Evolutionary conservation across 2,888 invertebrate genomes (phyloP).

Genomic region (Seira sanloemensis): DNA sequence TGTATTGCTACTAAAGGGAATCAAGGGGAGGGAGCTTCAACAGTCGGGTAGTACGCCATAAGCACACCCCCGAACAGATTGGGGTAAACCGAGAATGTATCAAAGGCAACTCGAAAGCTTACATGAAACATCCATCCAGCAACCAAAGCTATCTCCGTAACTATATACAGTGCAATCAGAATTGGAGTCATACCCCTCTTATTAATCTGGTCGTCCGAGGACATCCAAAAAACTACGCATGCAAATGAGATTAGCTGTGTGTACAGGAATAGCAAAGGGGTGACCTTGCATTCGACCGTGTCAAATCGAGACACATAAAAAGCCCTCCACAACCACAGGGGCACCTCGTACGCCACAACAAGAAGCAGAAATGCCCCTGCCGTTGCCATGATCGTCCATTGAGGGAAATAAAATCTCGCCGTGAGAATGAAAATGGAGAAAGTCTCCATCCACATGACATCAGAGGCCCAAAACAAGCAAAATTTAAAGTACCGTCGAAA

Average conservation of each 20-base stretch:
- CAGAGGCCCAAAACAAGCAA: constrained; percentile 58
- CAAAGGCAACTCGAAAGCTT: constrained; percentile 64
- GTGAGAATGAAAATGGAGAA: constrained; percentile 54
- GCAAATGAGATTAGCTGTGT: constrained; percentile 70
- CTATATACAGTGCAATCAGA: constrained; percentile 68
- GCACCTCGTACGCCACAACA: constrained; percentile 45
- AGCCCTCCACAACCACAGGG: constrained; percentile 59
- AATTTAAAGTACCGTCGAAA: constrained; percentile 51
- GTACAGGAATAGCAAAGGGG: constrained; percentile 67
- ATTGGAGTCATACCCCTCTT: constrained; percentile 66
- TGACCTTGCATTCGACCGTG: constrained; percentile 33
- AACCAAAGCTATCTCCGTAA: constrained; percentile 55
- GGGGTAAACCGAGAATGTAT: constrained; percentile 70
- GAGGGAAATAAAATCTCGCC: constrained; percentile 32
- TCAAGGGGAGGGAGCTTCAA: too few species aligned
- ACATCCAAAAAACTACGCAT: constrained; percentile 70
- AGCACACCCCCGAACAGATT: constrained; percentile 69
- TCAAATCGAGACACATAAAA: constrained; percentile 36
- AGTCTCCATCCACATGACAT: constrained; percentile 62
- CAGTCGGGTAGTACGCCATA: constrained; percentile 30
- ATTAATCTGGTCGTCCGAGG: constrained; percentile 67
- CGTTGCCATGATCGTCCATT: constrained; percentile 22
- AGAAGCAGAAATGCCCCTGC: constrained; percentile 19
- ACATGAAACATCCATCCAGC: constrained; percentile 59
- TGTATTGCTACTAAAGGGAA: too few species aligned